A percentile compares a stretch with the other conserved stretches of the same genome.
These are phyloP conservation scores for Drosophila melanosoma DNA, from an alignment of 2,888 invertebrate genomes.

Conservation along the genomic window DNA sequence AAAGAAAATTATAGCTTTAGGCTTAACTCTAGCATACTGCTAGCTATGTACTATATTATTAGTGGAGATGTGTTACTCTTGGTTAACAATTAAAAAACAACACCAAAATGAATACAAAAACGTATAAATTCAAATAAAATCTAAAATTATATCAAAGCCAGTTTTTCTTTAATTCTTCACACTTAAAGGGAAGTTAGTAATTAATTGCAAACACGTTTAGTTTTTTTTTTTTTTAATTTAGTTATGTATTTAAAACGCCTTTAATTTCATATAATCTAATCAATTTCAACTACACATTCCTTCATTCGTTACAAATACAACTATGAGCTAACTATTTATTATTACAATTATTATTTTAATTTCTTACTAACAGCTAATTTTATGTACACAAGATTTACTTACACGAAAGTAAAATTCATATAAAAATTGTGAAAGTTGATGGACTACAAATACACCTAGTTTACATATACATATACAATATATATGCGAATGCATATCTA, in stretches of 20 bases:
- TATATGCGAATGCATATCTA: slow-evolving; percentile 24
- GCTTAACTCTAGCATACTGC: slow-evolving; percentile 29
- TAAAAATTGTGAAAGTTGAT: slow-evolving; percentile 55
- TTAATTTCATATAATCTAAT: slow-evolving; percentile 56
- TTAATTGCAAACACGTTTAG: slow-evolving; percentile 9
- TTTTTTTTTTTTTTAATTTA: slow-evolving; percentile 15
- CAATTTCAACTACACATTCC: slow-evolving; percentile 65
- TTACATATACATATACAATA: slow-evolving; percentile 39
- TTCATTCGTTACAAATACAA: slow-evolving; percentile 48
- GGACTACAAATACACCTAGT: slow-evolving; percentile 50
- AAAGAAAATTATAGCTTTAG: slow-evolving; percentile 53
- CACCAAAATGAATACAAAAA: slow-evolving; percentile 51
- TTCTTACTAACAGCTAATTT: slow-evolving; percentile 41
- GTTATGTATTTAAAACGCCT: slow-evolving; percentile 62
- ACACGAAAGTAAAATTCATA: slow-evolving; percentile 66
- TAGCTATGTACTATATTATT: slow-evolving; percentile 21
- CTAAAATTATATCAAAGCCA: neutral
- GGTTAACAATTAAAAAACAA: slow-evolving; percentile 46
- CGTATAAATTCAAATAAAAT: slow-evolving; percentile 30
- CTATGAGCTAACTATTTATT: slow-evolving; percentile 50
- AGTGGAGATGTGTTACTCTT: slow-evolving; percentile 33
- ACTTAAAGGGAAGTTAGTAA: neutral
- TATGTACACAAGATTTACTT: slow-evolving; percentile 71
- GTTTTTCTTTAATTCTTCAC: neutral
- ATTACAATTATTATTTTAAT: slow-evolving; percentile 32